These are phyloP conservation scores for Proisotoma minuta DNA, from an alignment of 2,888 invertebrate genomes.

Conservation along the genomic window DNA sequence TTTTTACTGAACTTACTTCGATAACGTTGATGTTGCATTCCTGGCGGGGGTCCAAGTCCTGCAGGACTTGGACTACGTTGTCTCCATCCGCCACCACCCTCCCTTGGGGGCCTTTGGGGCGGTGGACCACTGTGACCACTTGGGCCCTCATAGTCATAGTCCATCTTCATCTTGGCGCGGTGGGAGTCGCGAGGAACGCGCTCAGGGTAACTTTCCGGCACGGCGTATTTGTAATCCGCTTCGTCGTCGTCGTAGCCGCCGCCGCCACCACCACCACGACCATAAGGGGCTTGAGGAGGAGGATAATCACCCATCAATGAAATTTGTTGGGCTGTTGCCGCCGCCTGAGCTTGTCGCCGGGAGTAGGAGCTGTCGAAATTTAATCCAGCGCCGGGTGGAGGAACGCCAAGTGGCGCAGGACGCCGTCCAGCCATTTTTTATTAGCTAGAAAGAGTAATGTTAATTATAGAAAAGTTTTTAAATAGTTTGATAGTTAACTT, in stretches of 20 bases:
- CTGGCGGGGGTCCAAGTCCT: no score
- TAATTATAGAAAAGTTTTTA: no score
- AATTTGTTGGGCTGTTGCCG: no score
- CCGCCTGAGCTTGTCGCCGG: no score
- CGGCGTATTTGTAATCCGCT: not conserved
- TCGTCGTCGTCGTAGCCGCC: not conserved
- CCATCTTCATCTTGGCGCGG: not conserved
- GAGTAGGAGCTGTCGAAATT: no score
- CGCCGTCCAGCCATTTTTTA: constrained; percentile 6
- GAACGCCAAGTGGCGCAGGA: not conserved
- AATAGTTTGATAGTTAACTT: no score
- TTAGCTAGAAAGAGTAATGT: constrained; percentile 7
- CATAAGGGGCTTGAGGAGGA: not conserved
- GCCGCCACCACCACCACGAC: not conserved
- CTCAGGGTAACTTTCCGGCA: not conserved
- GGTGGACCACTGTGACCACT: not conserved
- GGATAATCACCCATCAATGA: not conserved
- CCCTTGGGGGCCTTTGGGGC: not conserved
- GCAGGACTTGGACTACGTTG: constrained; percentile 7
- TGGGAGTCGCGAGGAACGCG: constrained; percentile 3
- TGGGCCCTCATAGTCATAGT: not conserved
- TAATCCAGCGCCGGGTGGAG: no score
- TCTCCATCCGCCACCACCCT: constrained; percentile 7
- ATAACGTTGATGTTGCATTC: not conserved
- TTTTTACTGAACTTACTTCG: no score